phyloP scores from a whole-genome alignment of 2,113 vertebrate species.

The Lampris megalopsis region DNA sequence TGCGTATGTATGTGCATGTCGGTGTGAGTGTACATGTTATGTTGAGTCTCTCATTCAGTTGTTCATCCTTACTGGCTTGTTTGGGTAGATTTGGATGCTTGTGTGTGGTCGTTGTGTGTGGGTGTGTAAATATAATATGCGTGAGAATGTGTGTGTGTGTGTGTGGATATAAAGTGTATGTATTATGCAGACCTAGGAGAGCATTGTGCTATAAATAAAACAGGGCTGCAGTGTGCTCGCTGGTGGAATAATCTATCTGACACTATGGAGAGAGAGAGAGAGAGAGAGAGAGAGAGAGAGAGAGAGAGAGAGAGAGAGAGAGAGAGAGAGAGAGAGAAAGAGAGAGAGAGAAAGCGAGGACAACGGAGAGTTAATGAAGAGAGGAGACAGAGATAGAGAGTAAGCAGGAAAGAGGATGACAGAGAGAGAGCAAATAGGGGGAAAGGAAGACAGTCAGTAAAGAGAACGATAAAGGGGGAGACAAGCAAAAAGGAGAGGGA shows the following conservation, averaged over 20 bases:
- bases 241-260: slow-evolving; percentile 82
- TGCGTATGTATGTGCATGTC: slow-evolving; percentile 5
- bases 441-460: not conserved
- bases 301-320: slow-evolving; percentile 4
- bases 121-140: slow-evolving; percentile 5
- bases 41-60: too few species aligned
- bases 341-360: not conserved
- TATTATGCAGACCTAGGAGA: slow-evolving; percentile 80
- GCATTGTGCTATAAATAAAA: slow-evolving; percentile 82
- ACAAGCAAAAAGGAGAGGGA: slow-evolving; percentile 2
- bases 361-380: too few species aligned
- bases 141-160: slow-evolving; percentile 14
- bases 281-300: slow-evolving; percentile 28
- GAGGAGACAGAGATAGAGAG: slow-evolving; percentile 22
- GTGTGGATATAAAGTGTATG: slow-evolving; percentile 68
- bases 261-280: slow-evolving; percentile 67
- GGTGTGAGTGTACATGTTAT: slow-evolving; percentile 17
- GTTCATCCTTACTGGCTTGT: too few species aligned
- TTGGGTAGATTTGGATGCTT: slow-evolving; percentile 12
- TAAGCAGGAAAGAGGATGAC: slow-evolving; percentile 8
- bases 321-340: slow-evolving; percentile 10
- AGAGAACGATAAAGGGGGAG: not conserved
- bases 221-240: slow-evolving; percentile 77
- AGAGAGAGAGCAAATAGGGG: slow-evolving; percentile 19
- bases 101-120: slow-evolving; percentile 24